Evolutionary conservation across 2,888 invertebrate genomes (phyloP).

Genomic region (Meandrusa payeni): DNA sequence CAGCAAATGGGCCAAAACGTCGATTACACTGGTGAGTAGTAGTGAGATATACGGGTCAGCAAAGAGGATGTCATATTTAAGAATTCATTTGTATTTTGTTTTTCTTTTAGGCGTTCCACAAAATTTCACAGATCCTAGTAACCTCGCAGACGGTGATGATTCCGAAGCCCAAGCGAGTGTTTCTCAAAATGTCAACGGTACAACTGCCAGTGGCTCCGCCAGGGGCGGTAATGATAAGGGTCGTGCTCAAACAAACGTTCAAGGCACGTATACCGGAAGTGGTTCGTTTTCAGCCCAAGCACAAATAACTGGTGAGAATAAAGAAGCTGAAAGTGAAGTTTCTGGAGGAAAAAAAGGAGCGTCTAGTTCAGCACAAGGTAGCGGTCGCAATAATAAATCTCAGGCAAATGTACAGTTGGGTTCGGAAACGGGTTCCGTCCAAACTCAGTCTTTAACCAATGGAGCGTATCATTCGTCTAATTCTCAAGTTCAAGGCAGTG

Average conservation of each 20-base stretch:
- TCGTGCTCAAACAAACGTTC: constrained; percentile 90
- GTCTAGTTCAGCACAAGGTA: constrained; percentile 87
- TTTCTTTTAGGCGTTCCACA: constrained; percentile 54
- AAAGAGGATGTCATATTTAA: background rate
- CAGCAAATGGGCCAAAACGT: constrained; percentile 28
- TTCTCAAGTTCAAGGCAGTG: constrained; percentile 89
- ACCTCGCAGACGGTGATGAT: constrained; percentile 82
- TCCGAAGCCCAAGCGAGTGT: constrained; percentile 87
- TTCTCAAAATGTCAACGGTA: constrained; percentile 79
- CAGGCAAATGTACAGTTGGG: constrained; percentile 89
- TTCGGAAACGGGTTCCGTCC: constrained; percentile 87
- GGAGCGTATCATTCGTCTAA: constrained; percentile 89
- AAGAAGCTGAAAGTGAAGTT: constrained; percentile 86
- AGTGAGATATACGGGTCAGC: background rate
- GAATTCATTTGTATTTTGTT: background rate
- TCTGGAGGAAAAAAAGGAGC: constrained; percentile 88
- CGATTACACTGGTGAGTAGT: constrained; percentile 30
- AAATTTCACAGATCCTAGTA: constrained; percentile 63
- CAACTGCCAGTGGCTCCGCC: constrained; percentile 88
- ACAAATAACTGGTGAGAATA: constrained; percentile 87
- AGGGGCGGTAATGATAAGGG: constrained; percentile 88
- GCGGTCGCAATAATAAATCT: constrained; percentile 86
- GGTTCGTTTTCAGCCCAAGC: constrained; percentile 92
- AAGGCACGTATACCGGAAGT: constrained; percentile 87
- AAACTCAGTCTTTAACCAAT: constrained; percentile 88